A percentile compares a stretch with the other conserved stretches of the same genome.
Conservation (phyloP, 2,113 vertebrate species). For the Dissostichus mawsoni region DNA sequence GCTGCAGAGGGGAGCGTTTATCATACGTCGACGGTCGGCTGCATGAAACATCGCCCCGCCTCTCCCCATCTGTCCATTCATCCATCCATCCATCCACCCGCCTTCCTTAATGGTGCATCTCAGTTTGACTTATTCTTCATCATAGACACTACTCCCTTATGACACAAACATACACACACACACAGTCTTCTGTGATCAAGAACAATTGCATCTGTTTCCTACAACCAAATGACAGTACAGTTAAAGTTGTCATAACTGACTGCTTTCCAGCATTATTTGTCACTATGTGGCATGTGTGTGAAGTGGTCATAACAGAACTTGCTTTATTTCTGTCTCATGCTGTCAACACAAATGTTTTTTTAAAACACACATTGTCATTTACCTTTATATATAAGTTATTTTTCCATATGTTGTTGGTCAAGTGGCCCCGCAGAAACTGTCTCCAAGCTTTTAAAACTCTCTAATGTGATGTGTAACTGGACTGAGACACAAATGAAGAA, state of each 20-base stretch:
- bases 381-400: conserved; percentile 33
- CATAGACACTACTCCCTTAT: neutral
- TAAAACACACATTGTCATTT: neutral
- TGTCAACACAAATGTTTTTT: conserved; percentile 9
- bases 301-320: neutral
- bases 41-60: conserved; percentile 80
- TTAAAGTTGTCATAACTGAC: conserved; percentile 6
- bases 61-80: conserved; percentile 31
- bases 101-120: conserved; percentile 4
- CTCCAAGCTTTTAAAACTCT: conserved; percentile 5
- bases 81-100: conserved; percentile 25
- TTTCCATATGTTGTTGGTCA: conserved; percentile 2
- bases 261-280: conserved; percentile 57
- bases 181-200: conserved; percentile 14
- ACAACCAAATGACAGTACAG: conserved; percentile 32
- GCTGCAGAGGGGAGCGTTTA: conserved; percentile 95
- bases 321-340: neutral
- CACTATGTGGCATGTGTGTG: conserved; percentile 60
- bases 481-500: neutral
- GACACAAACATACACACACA: neutral
- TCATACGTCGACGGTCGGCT: conserved; percentile 95
- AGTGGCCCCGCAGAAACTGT: neutral
- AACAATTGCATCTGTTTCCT: conserved; percentile 14
- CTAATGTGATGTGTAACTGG: neutral
- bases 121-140: conserved; percentile 25